A percentile compares a stretch with the other conserved stretches of the same genome.
Conservation (phyloP, 2,797 vertebrate genomes). For the Lagocephalus sceleratus region DNA sequence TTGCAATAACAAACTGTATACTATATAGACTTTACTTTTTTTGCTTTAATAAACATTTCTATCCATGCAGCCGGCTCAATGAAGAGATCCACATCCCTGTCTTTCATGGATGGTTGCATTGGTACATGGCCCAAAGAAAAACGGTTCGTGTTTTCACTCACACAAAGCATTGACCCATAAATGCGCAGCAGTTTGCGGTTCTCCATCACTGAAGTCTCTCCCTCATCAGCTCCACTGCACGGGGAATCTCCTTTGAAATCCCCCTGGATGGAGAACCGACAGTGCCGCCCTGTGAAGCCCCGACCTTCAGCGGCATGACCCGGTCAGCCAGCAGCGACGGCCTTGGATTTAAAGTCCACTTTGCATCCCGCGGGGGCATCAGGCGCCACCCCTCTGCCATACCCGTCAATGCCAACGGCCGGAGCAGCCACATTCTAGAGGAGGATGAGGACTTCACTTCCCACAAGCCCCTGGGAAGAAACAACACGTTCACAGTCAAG, state of each 20-base stretch:
- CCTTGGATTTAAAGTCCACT: constrained; percentile 81
- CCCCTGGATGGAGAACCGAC: constrained; percentile 87
- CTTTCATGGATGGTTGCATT: constrained; percentile 87
- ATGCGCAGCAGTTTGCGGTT: constrained; percentile 3
- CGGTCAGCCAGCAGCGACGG: constrained; percentile 92
- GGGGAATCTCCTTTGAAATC: constrained; percentile 96
- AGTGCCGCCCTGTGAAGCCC: constrained; percentile 51
- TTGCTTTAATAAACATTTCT: background rate
- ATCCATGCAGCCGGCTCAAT: constrained; percentile 77
- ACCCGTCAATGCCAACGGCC: constrained; percentile 82
- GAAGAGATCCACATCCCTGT: constrained; percentile 91
- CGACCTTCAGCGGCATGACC: constrained; percentile 74
- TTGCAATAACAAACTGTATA: background rate
- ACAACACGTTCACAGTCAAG: constrained; percentile 60
- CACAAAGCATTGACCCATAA: background rate
- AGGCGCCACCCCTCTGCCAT: constrained; percentile 84
- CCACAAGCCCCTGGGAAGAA: constrained; percentile 58
- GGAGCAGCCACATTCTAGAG: constrained; percentile 82
- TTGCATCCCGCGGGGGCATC: constrained; percentile 74
- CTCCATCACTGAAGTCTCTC: background rate
- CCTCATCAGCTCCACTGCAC: constrained; percentile 80
- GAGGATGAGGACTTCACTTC: constrained; percentile 69
- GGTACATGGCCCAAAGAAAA: constrained; percentile 98
- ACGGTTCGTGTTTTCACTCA: constrained; percentile 71
- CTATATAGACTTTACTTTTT: background rate